phyloP scores from a whole-genome alignment of 2,888 invertebrate species.

The Nezara viridula region DNA sequence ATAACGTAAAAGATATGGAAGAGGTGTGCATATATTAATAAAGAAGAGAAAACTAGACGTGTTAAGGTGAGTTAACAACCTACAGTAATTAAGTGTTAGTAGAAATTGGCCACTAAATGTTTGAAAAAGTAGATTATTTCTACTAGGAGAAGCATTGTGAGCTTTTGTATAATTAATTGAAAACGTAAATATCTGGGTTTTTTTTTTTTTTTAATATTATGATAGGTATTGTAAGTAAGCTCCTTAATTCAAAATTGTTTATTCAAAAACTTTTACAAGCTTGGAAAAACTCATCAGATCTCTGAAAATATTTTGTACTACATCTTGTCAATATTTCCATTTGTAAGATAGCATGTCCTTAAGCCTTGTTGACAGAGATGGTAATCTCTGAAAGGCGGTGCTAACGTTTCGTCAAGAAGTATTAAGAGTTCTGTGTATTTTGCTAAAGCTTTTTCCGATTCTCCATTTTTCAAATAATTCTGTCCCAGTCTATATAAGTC shows the following conservation, averaged over 20 bases:
- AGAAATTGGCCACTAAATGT: neutral
- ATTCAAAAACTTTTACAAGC: neutral
- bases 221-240: neutral
- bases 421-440: constrained; percentile 77
- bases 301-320: neutral
- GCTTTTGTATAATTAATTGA: neutral
- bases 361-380: constrained; percentile 82
- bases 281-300: neutral
- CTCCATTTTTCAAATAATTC: constrained; percentile 75
- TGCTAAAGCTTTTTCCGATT: constrained; percentile 76
- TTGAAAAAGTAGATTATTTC: neutral
- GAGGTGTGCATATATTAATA: too few relatives aligned
- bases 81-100: too few relatives aligned
- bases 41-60: too few relatives aligned
- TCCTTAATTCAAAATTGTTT: neutral
- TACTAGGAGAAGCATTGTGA: neutral
- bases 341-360: constrained; percentile 77
- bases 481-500: constrained; percentile 76
- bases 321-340: constrained; percentile 70
- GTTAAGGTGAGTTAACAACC: too few relatives aligned
- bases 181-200: neutral
- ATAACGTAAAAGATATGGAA: too few relatives aligned
- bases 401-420: constrained; percentile 77
- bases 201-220: neutral
- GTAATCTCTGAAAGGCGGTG: constrained; percentile 82